These are phyloP conservation scores for Andrena trimmerana DNA, from an alignment of 2,888 invertebrate genomes.

Conservation along the genomic window DNA sequence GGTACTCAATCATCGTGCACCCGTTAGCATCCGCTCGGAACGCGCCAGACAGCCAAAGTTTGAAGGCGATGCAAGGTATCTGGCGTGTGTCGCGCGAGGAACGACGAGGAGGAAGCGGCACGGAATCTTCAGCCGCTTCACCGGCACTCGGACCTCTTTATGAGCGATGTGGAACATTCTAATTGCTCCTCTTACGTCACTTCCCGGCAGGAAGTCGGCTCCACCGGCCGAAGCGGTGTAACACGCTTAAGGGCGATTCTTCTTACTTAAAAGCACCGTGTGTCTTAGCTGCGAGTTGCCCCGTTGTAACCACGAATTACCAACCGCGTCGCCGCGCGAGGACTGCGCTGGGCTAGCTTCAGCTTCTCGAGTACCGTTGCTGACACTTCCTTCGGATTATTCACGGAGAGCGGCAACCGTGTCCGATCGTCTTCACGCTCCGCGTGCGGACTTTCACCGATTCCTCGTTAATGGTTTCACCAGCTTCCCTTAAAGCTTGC, in stretches of 20 bases:
- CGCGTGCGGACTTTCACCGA: no score
- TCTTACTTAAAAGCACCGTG: slow-evolving; percentile 30
- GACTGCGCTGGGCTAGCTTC: background rate
- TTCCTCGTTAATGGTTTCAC: no score
- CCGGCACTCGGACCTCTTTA: slow-evolving; percentile 38
- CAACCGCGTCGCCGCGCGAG: background rate
- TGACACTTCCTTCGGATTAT: no score
- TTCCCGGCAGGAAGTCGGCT: slow-evolving; percentile 62
- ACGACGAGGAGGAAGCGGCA: slow-evolving; percentile 32
- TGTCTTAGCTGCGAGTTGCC: background rate
- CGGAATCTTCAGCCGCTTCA: slow-evolving; percentile 46
- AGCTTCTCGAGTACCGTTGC: background rate
- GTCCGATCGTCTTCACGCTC: no score
- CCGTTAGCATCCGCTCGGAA: background rate
- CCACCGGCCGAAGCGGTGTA: slow-evolving; percentile 36
- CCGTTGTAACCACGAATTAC: background rate
- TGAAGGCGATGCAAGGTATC: background rate
- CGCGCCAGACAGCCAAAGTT: background rate
- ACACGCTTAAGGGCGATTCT: slow-evolving; percentile 31
- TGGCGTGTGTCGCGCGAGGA: background rate
- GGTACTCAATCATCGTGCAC: background rate
- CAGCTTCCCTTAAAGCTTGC: no score
- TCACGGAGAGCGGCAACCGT: no score
- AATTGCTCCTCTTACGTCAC: slow-evolving; percentile 69
- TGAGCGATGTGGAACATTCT: slow-evolving; percentile 63